phyloP scores from a whole-genome alignment of 2,113 vertebrate genomes.

The Melospiza georgiana region DNA sequence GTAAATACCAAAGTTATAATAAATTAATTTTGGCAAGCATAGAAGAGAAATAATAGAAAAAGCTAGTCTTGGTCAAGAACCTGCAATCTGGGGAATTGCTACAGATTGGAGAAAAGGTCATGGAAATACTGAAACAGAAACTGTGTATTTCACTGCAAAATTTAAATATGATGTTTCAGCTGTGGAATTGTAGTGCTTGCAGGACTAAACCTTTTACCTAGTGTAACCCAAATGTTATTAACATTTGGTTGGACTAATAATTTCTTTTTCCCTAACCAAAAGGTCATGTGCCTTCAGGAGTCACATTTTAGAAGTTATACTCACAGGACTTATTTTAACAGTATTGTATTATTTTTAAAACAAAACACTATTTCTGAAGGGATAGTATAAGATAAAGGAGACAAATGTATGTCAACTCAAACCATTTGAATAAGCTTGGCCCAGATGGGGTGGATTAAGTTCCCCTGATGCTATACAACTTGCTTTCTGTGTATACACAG shows the following conservation, averaged over 20 bases:
- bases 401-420: neutral
- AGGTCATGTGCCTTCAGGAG: neutral
- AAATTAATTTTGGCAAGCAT: neutral
- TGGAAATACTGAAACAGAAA: neutral
- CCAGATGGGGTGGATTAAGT: accelerated
- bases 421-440: neutral
- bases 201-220: neutral
- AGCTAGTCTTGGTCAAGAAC: neutral
- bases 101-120: neutral
- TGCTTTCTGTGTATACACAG: neutral
- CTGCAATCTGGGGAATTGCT: neutral
- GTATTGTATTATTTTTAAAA: neutral
- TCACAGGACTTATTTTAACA: neutral
- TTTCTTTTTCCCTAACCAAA: neutral
- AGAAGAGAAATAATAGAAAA: neutral
- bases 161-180: neutral
- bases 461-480: neutral
- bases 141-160: neutral
- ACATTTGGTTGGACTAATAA: neutral
- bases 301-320: neutral
- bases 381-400: neutral
- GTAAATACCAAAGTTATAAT: neutral
- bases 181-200: neutral
- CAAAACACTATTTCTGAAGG: neutral
- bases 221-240: neutral